Evolutionary conservation across 2,797 vertebrate genomes (phyloP).

Genomic region (Lindbergichthys nudifrons): DNA sequence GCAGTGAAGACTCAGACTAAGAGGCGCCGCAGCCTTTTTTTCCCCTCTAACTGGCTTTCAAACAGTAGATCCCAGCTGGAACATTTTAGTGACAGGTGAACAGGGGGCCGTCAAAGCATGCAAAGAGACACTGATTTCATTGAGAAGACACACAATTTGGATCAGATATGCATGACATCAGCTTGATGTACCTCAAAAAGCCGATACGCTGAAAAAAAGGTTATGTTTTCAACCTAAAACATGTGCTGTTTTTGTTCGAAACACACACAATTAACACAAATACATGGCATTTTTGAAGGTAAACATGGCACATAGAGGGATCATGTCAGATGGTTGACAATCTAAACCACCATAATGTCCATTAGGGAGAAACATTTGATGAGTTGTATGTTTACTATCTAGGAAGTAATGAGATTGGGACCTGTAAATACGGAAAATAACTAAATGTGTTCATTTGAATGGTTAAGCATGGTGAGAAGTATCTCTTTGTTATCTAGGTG

Average conservation of each 20-base stretch:
- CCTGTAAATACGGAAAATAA: not conserved
- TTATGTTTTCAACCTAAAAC: not conserved
- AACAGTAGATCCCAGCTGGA: not conserved
- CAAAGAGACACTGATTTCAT: constrained; percentile 5
- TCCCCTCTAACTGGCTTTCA: constrained; percentile 4
- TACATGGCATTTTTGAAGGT: not conserved
- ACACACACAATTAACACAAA: not conserved
- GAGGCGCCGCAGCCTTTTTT: not conserved
- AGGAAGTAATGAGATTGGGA: not conserved
- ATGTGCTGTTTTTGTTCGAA: not conserved
- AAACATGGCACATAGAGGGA: not conserved
- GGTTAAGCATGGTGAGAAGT: not conserved
- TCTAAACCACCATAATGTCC: not conserved
- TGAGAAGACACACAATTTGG: not conserved
- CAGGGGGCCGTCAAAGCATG: not conserved
- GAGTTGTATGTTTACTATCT: not conserved
- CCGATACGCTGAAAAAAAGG: not conserved
- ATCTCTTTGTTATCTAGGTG: not conserved
- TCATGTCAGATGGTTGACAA: not conserved
- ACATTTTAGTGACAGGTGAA: not conserved
- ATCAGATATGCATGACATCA: not conserved
- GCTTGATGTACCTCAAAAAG: not conserved
- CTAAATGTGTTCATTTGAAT: too few species aligned
- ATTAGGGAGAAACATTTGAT: not conserved
- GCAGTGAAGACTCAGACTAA: constrained; percentile 96